Conservation (phyloP, 2,888 invertebrate genomes). For the Cybosia mesomella region DNA sequence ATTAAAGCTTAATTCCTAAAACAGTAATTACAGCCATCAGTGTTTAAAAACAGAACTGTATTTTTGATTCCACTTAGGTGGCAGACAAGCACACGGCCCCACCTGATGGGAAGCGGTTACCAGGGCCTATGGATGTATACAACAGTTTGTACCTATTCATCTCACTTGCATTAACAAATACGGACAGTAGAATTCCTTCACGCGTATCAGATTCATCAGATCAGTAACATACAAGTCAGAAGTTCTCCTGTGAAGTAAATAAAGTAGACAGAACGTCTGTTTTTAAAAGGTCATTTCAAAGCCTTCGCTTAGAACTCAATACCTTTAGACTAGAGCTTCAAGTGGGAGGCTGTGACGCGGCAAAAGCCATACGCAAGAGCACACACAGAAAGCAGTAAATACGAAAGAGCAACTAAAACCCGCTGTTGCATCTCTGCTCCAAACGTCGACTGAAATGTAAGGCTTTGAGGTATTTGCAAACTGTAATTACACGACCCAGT, state of each 20-base stretch:
- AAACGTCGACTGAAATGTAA: slow-evolving; percentile 36
- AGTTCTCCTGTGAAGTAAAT: neutral
- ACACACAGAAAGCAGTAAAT: slow-evolving; percentile 35
- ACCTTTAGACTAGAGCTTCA: slow-evolving; percentile 22
- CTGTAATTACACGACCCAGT: slow-evolving; percentile 44
- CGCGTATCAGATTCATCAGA: neutral
- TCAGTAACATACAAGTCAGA: neutral
- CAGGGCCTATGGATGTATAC: too few relatives aligned
- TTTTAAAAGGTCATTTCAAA: slow-evolving; percentile 37
- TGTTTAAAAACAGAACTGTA: neutral
- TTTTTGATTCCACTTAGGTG: too few relatives aligned
- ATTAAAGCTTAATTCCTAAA: too few relatives aligned
- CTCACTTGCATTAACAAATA: too few relatives aligned
- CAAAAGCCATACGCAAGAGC: slow-evolving; percentile 24
- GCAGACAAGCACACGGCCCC: too few relatives aligned
- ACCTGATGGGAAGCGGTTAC: too few relatives aligned
- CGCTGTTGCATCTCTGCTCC: slow-evolving; percentile 37
- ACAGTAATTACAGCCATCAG: neutral
- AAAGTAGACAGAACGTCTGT: slow-evolving; percentile 29
- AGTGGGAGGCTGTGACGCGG: slow-evolving; percentile 30
- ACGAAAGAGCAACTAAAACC: slow-evolving; percentile 28
- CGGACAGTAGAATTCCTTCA: neutral
- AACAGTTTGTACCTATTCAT: too few relatives aligned
- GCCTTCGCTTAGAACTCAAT: slow-evolving; percentile 25
- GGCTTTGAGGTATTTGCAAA: slow-evolving; percentile 52